These are phyloP conservation scores for Spisula subtruncata DNA, from an alignment of 2,888 invertebrate species.

Conservation along the genomic window DNA sequence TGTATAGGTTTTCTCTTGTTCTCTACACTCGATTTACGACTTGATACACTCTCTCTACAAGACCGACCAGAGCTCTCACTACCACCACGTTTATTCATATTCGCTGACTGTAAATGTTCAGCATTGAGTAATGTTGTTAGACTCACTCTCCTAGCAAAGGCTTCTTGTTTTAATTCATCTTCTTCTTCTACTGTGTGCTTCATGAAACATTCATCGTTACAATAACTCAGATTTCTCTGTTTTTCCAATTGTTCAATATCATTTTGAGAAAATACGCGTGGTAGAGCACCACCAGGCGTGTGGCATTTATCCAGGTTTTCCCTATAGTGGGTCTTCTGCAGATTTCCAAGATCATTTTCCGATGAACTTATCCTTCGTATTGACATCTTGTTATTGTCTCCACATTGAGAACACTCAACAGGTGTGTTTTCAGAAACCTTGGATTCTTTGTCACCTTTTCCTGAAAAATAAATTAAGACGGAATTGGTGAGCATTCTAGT, in stretches of 20 bases:
- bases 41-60: slow-evolving; percentile 9
- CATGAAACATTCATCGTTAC: slow-evolving; percentile 32
- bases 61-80: background rate
- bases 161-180: slow-evolving; percentile 46
- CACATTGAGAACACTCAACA: background rate
- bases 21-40: slow-evolving; percentile 48
- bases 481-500: too few species aligned
- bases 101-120: background rate
- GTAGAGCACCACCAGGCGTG: background rate
- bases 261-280: slow-evolving; percentile 50
- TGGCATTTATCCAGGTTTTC: slow-evolving; percentile 7
- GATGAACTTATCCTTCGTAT: slow-evolving; percentile 56
- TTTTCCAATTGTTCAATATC: slow-evolving; percentile 47
- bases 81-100: background rate
- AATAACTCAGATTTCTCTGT: slow-evolving; percentile 27
- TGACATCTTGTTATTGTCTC: background rate
- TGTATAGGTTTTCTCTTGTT: slow-evolving; percentile 46
- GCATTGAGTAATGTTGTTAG: background rate
- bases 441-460: background rate
- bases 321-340: slow-evolving; percentile 41
- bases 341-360: slow-evolving; percentile 56
- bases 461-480: background rate
- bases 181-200: slow-evolving; percentile 50
- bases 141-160: slow-evolving; percentile 55
- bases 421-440: background rate